Evolutionary conservation across 2,113 vertebrate species (phyloP), one percentile per base, ranked within the genome.

Genomic region (Pristiophorus japonicus): DNA sequence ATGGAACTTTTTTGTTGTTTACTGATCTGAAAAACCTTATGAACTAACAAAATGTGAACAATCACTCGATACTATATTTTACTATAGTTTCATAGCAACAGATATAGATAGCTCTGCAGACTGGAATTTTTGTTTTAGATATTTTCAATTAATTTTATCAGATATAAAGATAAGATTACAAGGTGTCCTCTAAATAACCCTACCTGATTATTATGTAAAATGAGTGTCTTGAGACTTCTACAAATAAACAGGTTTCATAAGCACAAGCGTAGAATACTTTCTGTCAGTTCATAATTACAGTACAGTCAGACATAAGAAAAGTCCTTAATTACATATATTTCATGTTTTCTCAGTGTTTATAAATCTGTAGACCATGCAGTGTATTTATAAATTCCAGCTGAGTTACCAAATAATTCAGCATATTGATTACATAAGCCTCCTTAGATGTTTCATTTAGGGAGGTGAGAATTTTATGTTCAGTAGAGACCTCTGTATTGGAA

Each of bases 151-250:
- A 22, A 27, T 94, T 70, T 30, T 94, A 38, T 24, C 63, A 66
- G 63, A 70, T 18, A 70, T 73, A 70, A 92, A 42, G 22, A 70
- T 18, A 70, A 94, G 65, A 51, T 45, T 94, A 45, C 30, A 45
- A 66, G 42, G 66, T 94, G 88, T 70, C 93, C 66, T 94, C 42
- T 73, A 94, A 94, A 94, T 67, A 94, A 94, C 66, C 93, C 42
- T 67, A 73, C 65, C 45, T 94, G 12, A 34, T 94, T 10, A 51
- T 94, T 94, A 34, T 47, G 45, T 30, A 67, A 94, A 94, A 42
- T 12, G 45, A 47, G 66, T 73, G 51, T 73, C 93, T 67, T 67
- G 65, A 70, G 66, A 47, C 66, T 94, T 94, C 59, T 62, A 38
- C 18, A 94, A 70, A 94, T 51, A 34, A 94, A 67, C 24, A 70